These are phyloP conservation scores for Tauraco erythrolophus DNA, from an alignment of 2,113 vertebrate genomes.

Conservation along the genomic window DNA sequence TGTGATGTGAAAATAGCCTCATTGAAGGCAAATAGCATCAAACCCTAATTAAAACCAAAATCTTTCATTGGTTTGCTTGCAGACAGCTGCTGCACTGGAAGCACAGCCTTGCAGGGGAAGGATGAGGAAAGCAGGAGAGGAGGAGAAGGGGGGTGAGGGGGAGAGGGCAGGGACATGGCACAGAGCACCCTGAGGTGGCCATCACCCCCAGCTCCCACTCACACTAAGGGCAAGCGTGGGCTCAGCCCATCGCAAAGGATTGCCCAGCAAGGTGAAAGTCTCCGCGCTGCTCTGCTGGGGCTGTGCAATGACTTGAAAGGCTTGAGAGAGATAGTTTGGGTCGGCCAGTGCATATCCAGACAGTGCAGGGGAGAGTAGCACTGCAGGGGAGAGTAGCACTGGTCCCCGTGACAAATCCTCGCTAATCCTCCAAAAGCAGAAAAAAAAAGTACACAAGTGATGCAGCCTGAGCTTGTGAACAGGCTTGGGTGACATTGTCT, in stretches of 20 bases:
- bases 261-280: background rate
- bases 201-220: background rate
- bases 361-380: background rate
- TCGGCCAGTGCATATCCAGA: rapidly evolving
- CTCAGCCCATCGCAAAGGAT: background rate
- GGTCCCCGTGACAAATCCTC: background rate
- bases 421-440: constrained; percentile 3
- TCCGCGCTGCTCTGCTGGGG: background rate
- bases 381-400: background rate
- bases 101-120: background rate
- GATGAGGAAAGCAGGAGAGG: background rate
- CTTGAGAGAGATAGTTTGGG: background rate
- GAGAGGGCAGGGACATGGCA: background rate
- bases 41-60: background rate
- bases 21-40: constrained; percentile 27
- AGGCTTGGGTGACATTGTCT: background rate
- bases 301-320: background rate
- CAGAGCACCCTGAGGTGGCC: background rate
- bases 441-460: constrained; percentile 6
- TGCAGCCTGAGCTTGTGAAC: background rate
- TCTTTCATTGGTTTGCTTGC: background rate
- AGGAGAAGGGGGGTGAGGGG: background rate
- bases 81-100: background rate
- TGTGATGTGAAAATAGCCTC: constrained; percentile 43
- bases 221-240: background rate